These are phyloP conservation scores for Teleogryllus occipitalis DNA, from an alignment of 1,140 invertebrate genomes.

Conservation along the genomic window DNA sequence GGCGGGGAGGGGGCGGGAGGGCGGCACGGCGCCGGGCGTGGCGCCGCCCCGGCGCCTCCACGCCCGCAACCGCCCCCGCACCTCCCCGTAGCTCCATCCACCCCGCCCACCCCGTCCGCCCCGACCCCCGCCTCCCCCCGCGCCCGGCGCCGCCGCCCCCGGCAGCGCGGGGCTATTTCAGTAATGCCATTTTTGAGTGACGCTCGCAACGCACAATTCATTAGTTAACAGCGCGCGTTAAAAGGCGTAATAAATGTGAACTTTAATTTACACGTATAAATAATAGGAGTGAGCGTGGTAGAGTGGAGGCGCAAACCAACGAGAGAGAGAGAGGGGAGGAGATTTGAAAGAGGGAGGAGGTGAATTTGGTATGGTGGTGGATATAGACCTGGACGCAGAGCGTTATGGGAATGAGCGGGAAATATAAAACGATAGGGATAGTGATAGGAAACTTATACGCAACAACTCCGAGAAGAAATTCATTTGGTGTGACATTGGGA, in stretches of 20 bases:
- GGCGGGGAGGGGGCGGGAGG: too few relatives aligned
- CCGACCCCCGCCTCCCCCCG: too few relatives aligned
- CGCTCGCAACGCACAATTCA: neutral
- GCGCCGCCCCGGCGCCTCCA: too few relatives aligned
- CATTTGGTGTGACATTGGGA: too few relatives aligned
- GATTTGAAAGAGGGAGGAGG: neutral
- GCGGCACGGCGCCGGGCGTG: too few relatives aligned
- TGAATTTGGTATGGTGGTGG: neutral
- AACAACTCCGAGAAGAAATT: too few relatives aligned
- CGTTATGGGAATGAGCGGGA: neutral
- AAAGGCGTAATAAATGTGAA: neutral
- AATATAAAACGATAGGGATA: too few relatives aligned
- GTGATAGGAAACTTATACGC: too few relatives aligned
- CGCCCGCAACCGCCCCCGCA: too few relatives aligned
- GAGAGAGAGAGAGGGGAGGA: neutral
- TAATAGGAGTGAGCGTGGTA: neutral
- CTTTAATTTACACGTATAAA: slow-evolving; percentile 1
- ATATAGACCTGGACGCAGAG: neutral
- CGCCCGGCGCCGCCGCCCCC: too few relatives aligned
- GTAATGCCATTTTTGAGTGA: neutral
- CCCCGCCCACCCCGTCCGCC: too few relatives aligned
- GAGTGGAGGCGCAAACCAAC: neutral
- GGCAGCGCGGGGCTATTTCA: neutral
- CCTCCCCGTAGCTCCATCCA: too few relatives aligned
- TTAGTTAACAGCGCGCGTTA: neutral